phyloP scores from a whole-genome alignment of 1,140 invertebrate genomes.

The Platyscapa corneri region DNA sequence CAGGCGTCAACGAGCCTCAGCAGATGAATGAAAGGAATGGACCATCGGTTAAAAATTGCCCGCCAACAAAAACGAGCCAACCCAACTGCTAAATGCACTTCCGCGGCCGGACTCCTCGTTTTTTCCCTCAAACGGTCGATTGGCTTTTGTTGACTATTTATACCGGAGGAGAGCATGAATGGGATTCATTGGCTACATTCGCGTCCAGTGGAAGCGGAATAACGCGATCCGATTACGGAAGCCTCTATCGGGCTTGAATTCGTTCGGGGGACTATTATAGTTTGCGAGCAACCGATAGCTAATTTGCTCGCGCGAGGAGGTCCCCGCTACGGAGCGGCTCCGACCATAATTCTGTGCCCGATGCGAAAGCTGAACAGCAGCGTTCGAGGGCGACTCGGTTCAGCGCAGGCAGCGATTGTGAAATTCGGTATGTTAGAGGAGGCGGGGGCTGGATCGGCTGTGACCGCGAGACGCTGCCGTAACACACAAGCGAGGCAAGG shows the following conservation, averaged over 20 bases:
- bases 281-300: too few relatives aligned
- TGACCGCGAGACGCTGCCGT: background rate
- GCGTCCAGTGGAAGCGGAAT: too few relatives aligned
- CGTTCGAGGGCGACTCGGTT: too few relatives aligned
- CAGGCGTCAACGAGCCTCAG: background rate
- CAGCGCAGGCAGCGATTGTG: too few relatives aligned
- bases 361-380: too few relatives aligned
- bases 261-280: too few relatives aligned
- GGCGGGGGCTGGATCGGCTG: background rate
- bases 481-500: background rate
- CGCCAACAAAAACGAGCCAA: background rate
- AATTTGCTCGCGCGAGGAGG: too few relatives aligned
- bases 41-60: slow-evolving; percentile 34
- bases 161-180: background rate
- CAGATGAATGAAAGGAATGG: slow-evolving; percentile 41
- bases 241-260: too few relatives aligned
- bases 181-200: background rate
- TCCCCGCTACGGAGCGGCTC: too few relatives aligned
- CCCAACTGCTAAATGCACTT: background rate
- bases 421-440: background rate
- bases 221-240: too few relatives aligned
- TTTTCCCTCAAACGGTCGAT: background rate
- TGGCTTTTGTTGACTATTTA: background rate
- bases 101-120: background rate
- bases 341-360: too few relatives aligned